Percentiles rank a stretch among this genome's conserved stretches.
Evolutionary conservation across 2,888 invertebrate species (phyloP).

Genomic region (Dascillus cervinus): DNA sequence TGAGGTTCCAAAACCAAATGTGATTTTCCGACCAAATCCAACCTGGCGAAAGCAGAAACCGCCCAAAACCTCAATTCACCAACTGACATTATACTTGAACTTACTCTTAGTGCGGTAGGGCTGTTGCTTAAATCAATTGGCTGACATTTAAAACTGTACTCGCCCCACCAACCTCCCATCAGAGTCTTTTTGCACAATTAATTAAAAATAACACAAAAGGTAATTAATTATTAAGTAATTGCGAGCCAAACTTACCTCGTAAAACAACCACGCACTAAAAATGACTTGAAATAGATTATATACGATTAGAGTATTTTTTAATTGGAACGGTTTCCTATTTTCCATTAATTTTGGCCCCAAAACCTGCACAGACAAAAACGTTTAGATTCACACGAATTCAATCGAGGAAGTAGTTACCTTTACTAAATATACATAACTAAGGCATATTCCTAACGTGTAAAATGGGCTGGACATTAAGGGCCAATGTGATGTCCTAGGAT

Average conservation of each 20-base stretch:
- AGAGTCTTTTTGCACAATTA: constrained; percentile 51
- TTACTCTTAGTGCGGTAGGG: constrained; percentile 77
- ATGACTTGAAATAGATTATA: constrained; percentile 77
- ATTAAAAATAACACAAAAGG: constrained; percentile 4
- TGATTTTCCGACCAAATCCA: too few relatives aligned
- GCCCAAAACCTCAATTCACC: too few relatives aligned
- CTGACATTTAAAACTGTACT: constrained; percentile 79
- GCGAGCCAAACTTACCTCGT: constrained; percentile 68
- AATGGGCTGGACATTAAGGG: constrained; percentile 90
- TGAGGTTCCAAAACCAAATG: too few relatives aligned
- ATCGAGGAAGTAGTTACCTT: too few relatives aligned
- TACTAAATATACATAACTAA: constrained; percentile 83
- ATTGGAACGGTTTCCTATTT: constrained; percentile 80
- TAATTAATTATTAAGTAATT: neutral
- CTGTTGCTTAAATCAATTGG: constrained; percentile 82
- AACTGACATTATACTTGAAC: too few relatives aligned
- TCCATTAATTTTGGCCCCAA: constrained; percentile 86
- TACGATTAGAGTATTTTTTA: constrained; percentile 52
- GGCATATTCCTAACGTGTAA: constrained; percentile 84
- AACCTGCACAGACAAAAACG: constrained; percentile 48
- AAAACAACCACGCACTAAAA: constrained; percentile 85
- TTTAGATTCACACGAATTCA: too few relatives aligned
- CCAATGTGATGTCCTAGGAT: constrained; percentile 84
- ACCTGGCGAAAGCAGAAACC: too few relatives aligned
- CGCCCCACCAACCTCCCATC: constrained; percentile 85